Conservation (phyloP, 2,888 invertebrate genomes). For the Icerya purchasi region DNA sequence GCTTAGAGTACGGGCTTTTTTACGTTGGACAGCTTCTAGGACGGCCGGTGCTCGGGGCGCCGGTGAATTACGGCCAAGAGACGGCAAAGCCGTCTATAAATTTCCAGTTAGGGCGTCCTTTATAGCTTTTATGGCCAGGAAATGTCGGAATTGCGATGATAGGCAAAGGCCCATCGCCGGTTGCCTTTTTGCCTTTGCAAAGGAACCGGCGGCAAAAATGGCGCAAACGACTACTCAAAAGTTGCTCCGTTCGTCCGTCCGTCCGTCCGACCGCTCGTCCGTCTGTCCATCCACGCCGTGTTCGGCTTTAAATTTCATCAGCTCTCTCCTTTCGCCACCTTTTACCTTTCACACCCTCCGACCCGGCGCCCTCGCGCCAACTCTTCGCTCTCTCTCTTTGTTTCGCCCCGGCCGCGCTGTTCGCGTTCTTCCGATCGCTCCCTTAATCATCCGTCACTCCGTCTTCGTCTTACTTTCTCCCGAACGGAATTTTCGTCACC, state of each 20-base stretch:
- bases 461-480: neutral
- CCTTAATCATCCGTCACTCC: neutral
- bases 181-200: neutral
- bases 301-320: conserved; percentile 19
- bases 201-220: too few relatives aligned
- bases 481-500: too few relatives aligned
- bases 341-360: neutral
- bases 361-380: too few relatives aligned
- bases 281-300: neutral
- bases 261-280: too few relatives aligned
- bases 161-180: conserved; percentile 12
- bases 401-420: neutral
- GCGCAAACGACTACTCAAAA: too few relatives aligned
- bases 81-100: conserved; percentile 19
- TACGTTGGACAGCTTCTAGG: too few relatives aligned
- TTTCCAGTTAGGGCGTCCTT: conserved; percentile 19
- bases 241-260: too few relatives aligned
- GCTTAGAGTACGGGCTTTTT: too few relatives aligned
- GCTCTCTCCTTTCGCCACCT: conserved; percentile 10
- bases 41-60: too few relatives aligned
- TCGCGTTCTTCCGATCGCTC: neutral
- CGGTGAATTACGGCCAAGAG: conserved; percentile 18
- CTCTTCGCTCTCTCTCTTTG: neutral
- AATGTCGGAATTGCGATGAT: conserved; percentile 18
- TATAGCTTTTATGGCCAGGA: conserved; percentile 21